phyloP scores from a whole-genome alignment of 2,888 invertebrate genomes.

The Coenonympha arcania region DNA sequence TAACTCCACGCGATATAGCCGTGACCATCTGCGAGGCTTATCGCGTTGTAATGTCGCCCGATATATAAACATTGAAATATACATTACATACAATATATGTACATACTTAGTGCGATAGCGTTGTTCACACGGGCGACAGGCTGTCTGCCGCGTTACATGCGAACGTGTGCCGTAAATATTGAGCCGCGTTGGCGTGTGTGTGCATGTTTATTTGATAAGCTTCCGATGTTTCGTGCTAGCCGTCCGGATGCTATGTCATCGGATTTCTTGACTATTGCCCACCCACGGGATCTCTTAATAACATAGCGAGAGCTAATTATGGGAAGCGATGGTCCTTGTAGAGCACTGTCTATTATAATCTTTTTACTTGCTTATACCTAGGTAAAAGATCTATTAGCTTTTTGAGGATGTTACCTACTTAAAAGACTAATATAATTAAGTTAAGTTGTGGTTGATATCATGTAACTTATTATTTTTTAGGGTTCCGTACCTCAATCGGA shows the following conservation, averaged over 20 bases:
- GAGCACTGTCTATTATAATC: background rate
- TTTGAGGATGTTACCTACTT: no score
- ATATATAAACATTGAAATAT: slow-evolving; percentile 57
- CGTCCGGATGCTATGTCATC: slow-evolving; percentile 62
- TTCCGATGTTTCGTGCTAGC: slow-evolving; percentile 64
- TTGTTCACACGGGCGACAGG: slow-evolving; percentile 70
- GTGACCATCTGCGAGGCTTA: slow-evolving; percentile 41
- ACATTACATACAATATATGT: slow-evolving; percentile 54
- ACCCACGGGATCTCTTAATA: slow-evolving; percentile 44
- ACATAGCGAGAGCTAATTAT: slow-evolving; percentile 19
- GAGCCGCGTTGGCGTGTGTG: slow-evolving; percentile 54
- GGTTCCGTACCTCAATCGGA: no score
- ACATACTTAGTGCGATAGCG: slow-evolving; percentile 64
- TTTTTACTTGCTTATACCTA: background rate
- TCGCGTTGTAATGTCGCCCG: slow-evolving; percentile 46
- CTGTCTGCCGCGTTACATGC: slow-evolving; percentile 64
- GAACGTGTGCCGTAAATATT: slow-evolving; percentile 60
- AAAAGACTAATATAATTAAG: no score
- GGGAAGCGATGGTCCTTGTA: background rate
- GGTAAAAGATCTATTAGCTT: no score
- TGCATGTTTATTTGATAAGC: slow-evolving; percentile 69
- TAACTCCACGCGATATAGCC: slow-evolving; percentile 31
- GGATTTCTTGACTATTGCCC: slow-evolving; percentile 55
- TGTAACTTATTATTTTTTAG: no score
- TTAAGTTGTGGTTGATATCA: no score